Percentiles rank a stretch among this genome's conserved stretches.
Evolutionary conservation across 2,888 invertebrate species (phyloP).

Genomic region (Ophion slaviceki): DNA sequence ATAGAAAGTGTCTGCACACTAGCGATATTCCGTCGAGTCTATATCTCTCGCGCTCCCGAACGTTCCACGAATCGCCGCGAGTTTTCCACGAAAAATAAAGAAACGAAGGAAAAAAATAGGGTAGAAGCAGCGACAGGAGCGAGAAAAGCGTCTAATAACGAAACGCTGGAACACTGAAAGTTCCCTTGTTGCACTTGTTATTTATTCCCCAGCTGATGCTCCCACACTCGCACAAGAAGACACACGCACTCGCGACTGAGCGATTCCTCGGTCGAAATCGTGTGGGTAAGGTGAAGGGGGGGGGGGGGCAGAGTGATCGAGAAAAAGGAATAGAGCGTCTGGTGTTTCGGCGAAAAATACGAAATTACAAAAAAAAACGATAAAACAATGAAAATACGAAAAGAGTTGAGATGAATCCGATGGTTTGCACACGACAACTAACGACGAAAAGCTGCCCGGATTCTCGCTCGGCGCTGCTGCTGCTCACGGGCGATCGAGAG

Average conservation of each 20-base stretch:
- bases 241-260: conserved; percentile 23
- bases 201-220: conserved; percentile 18
- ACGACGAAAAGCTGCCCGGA: conserved; percentile 36
- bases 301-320: background rate
- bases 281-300: too few relatives aligned
- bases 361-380: background rate
- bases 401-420: background rate
- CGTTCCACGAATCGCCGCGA: conserved; percentile 9
- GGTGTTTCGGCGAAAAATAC: background rate
- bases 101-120: background rate
- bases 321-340: background rate
- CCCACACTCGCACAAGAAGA: conserved; percentile 4
- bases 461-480: conserved; percentile 36
- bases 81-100: background rate
- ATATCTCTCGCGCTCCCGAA: background rate
- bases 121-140: background rate
- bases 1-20: conserved; percentile 15
- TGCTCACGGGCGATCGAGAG: conserved; percentile 19
- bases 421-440: conserved; percentile 37
- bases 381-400: background rate
- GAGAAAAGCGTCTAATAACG: background rate
- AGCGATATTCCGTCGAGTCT: conserved; percentile 21
- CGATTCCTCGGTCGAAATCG: background rate
- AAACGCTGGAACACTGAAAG: background rate
- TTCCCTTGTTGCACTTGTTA: conserved; percentile 37